Conservation (phyloP, 30 jellyfish, hydroid and myxozoan species). For the Catostylus mosaicus region DNA sequence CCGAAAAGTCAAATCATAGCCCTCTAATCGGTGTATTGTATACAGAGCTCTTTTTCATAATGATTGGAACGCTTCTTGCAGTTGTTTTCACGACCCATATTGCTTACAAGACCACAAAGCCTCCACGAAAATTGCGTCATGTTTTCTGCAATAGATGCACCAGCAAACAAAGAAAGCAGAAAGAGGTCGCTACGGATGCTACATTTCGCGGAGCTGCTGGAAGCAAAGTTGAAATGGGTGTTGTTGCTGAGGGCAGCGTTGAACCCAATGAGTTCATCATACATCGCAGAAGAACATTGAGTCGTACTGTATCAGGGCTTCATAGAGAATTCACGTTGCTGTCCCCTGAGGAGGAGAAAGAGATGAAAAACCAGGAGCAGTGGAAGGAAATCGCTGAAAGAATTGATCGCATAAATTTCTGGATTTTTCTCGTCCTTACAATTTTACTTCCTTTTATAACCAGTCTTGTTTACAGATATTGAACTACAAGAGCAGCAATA, state of each 20-base stretch:
- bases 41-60: constrained; percentile 31
- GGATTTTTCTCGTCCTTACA: background rate
- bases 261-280: background rate
- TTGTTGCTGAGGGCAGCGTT: background rate
- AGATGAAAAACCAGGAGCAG: constrained; percentile 26
- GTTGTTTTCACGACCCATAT: constrained; percentile 50
- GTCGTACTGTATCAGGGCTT: background rate
- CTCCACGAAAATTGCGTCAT: constrained; percentile 48
- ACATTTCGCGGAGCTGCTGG: background rate
- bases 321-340: constrained; percentile 4
- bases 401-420: background rate
- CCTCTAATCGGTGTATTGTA: constrained; percentile 75
- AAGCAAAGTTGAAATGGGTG: constrained; percentile 1
- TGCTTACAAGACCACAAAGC: constrained; percentile 49
- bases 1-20: constrained; percentile 63
- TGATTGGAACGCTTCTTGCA: constrained; percentile 43
- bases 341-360: constrained; percentile 58
- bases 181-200: background rate
- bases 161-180: background rate
- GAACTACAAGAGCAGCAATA: too few species aligned
- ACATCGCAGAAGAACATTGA: constrained; percentile 27
- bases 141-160: constrained; percentile 29
- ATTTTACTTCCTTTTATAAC: background rate
- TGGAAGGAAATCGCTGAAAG: constrained; percentile 51
- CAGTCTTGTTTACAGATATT: background rate